Evolutionary conservation across 1,140 invertebrate species (phyloP), one percentile per base, ranked within the genome.

Genomic region (Hydropsyche tenuis): DNA sequence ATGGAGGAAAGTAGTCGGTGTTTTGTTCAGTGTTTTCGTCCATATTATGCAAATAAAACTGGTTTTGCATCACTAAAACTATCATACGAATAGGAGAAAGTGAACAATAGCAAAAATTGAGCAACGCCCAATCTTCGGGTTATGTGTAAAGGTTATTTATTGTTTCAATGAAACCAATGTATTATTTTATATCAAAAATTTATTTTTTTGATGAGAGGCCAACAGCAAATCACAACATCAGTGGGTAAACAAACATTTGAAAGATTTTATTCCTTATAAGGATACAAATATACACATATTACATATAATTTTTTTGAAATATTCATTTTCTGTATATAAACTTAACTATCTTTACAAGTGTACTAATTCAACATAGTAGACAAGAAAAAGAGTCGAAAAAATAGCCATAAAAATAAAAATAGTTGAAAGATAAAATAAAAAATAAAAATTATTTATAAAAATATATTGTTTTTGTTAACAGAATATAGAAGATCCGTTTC

Each of bases 191-290:
- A 53, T 53, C 48, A 53, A 53, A 53, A 53, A 53, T 53, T 53
- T 53, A 53, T 53, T 53, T 18, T 53, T 53, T 53, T 53, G 48
- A 53, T 53, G 16, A 53, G 16, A 53, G 48, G 48, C 48, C 48
- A 53, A 53, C 48, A 53, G 48, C 48, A 20, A 53, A 53, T 53
- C 48, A 53, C 48, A 53, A 53, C 7, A 53, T 53, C 48, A 53
- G 48, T 53, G 48, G 48, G 48, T 53, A 20, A 53, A 53, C 48
- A 53, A 48, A 53, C 48, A 53, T 53, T 20, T 16, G n/a, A 53
- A 53, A 53, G 48, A 7, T 53, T 53, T 18, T 16, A 53, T 7
- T 53, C 7, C 20, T 16, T 53, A 53, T 20, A 20, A 53, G 20
- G 20, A 53, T 18, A 53, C 16, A 53, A 53, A 53, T 53, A 4